These are phyloP conservation scores for Zygaena filipendulae DNA, from an alignment of 2,888 invertebrate genomes.

Conservation along the genomic window DNA sequence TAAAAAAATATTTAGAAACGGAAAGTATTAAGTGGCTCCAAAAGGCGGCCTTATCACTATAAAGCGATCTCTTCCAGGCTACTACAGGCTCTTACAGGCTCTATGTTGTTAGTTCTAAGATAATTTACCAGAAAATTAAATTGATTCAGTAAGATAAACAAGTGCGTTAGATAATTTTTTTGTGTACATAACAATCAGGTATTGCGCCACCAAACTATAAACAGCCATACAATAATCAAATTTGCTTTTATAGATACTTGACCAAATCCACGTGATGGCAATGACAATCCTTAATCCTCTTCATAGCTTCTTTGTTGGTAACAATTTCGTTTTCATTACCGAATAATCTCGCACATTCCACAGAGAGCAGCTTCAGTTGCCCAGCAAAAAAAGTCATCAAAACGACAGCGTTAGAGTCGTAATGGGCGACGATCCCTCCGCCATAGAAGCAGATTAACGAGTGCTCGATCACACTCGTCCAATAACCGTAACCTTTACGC, in stretches of 20 bases:
- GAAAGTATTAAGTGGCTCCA: no score
- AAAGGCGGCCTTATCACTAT: no score
- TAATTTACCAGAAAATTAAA: no score
- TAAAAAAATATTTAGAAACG: no score
- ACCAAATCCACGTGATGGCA: constrained; percentile 34
- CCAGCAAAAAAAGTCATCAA: constrained; percentile 51
- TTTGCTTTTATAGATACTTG: constrained; percentile 38
- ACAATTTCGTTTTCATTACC: constrained; percentile 20
- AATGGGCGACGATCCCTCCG: constrained; percentile 44
- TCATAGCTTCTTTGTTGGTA: constrained; percentile 22
- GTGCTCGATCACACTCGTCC: constrained; percentile 29
- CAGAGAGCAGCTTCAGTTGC: constrained; percentile 37
- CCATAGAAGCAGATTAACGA: constrained; percentile 40
- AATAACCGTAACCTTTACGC: constrained; percentile 35
- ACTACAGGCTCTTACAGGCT: no score
- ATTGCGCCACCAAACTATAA: no score
- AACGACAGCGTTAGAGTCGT: constrained; percentile 44
- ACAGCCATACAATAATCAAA: no score
- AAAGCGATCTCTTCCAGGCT: no score
- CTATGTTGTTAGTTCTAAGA: no score
- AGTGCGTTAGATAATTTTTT: no score
- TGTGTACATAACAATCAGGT: no score
- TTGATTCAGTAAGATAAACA: no score
- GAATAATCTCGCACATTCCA: constrained; percentile 37
- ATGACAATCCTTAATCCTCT: constrained; percentile 35